These are phyloP conservation scores for Pachypeltis micranthus DNA, from an alignment of 1,140 invertebrate genomes.

Conservation along the genomic window DNA sequence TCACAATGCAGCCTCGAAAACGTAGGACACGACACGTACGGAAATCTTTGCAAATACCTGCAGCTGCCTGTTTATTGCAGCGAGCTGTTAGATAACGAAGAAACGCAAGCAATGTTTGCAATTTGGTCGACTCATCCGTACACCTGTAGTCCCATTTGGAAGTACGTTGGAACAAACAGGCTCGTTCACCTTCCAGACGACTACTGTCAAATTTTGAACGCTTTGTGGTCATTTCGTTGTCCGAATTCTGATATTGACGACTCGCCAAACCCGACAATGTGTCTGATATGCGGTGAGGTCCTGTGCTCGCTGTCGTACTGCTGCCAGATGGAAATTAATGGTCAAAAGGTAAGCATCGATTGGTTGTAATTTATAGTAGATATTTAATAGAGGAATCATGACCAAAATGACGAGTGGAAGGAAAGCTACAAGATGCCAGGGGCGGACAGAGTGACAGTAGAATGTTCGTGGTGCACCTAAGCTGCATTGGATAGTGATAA, in stretches of 20 bases:
- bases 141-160: conserved; percentile 23
- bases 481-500: too few relatives aligned
- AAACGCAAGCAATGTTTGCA: conserved; percentile 38
- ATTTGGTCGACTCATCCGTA: conserved; percentile 45
- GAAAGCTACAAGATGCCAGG: too few relatives aligned
- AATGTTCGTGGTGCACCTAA: too few relatives aligned
- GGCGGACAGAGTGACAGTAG: too few relatives aligned
- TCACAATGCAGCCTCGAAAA: conserved; percentile 55
- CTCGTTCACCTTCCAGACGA: conserved; percentile 75
- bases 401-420: too few relatives aligned
- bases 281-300: conserved; percentile 85
- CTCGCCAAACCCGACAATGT: conserved; percentile 89
- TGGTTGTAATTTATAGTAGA: too few relatives aligned
- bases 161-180: conserved; percentile 35
- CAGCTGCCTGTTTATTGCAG: conserved; percentile 53
- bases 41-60: conserved; percentile 74
- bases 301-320: conserved; percentile 94
- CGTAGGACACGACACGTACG: conserved; percentile 56
- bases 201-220: conserved; percentile 92
- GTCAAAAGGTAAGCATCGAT: conserved; percentile 39
- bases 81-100: conserved; percentile 42
- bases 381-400: too few relatives aligned
- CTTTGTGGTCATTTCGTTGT: conserved; percentile 82
- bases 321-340: conserved; percentile 82
- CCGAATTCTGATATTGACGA: conserved; percentile 80